Evolutionary conservation across 2,888 invertebrate genomes (phyloP).

Genomic region (Achlya flavicornis): DNA sequence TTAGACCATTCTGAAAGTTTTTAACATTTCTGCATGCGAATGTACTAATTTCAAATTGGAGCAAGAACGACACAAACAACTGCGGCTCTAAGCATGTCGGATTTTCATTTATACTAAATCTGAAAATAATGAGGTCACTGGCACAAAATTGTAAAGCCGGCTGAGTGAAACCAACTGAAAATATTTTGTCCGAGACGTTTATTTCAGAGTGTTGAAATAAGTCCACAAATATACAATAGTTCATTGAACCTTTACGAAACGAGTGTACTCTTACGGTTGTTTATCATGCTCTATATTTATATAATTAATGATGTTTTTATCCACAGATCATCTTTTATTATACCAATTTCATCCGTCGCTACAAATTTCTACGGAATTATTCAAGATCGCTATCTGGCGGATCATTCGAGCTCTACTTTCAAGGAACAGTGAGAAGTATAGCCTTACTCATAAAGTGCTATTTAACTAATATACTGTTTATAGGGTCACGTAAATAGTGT

Average conservation of each 20-base stretch:
- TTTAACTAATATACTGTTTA: too few species aligned
- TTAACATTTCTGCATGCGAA: too few species aligned
- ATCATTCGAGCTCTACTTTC: too few species aligned
- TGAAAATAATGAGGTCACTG: slow-evolving; percentile 10
- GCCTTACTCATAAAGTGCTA: too few species aligned
- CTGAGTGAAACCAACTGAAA: slow-evolving; percentile 17
- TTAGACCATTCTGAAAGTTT: too few species aligned
- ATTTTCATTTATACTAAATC: slow-evolving; percentile 3
- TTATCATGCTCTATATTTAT: neutral
- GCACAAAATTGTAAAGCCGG: slow-evolving; percentile 8
- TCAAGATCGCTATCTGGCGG: too few species aligned
- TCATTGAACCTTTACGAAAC: neutral
- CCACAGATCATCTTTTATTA: neutral
- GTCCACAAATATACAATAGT: slow-evolving; percentile 12
- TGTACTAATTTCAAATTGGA: neutral
- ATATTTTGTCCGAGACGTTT: slow-evolving; percentile 23
- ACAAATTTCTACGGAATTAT: too few species aligned
- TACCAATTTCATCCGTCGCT: too few species aligned
- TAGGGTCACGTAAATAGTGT: too few species aligned
- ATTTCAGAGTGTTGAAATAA: slow-evolving; percentile 23
- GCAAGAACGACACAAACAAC: neutral
- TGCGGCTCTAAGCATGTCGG: neutral
- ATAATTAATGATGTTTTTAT: neutral
- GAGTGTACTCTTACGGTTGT: neutral
- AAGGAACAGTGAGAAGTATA: too few species aligned